Percentiles rank a stretch among this genome's conserved stretches.
Conservation (phyloP, 1,140 invertebrate genomes). For the Magallana ariakensis region DNA sequence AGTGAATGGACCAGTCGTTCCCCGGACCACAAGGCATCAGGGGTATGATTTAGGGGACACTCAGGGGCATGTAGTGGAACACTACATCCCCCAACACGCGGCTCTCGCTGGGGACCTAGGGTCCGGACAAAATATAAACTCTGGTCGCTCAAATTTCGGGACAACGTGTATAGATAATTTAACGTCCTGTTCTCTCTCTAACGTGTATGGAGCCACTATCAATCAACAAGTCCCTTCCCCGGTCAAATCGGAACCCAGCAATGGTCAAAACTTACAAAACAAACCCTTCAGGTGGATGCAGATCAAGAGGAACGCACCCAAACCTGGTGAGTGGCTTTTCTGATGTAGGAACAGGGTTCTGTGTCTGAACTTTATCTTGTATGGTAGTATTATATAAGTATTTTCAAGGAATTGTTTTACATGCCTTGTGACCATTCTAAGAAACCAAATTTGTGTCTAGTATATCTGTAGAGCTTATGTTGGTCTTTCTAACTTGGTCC, state of each 20-base stretch:
- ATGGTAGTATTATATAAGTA: no score
- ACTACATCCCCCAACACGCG: conserved; percentile 55
- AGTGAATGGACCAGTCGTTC: conserved; percentile 62
- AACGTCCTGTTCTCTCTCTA: conserved; percentile 65
- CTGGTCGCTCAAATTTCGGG: conserved; percentile 62
- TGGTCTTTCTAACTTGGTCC: not conserved
- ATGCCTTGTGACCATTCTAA: no score
- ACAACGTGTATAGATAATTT: conserved; percentile 62
- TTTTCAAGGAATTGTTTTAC: no score
- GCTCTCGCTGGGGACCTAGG: conserved; percentile 56
- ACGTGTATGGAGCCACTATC: conserved; percentile 61
- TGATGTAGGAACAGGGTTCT: not conserved
- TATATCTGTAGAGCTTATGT: not conserved
- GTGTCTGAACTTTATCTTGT: no score
- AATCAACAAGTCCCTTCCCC: conserved; percentile 65
- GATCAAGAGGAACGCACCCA: conserved; percentile 73
- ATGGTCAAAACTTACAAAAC: conserved; percentile 64
- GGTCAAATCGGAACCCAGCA: conserved; percentile 68
- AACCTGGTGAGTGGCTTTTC: conserved; percentile 68
- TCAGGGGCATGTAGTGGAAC: conserved; percentile 64
- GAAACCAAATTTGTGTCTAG: no score
- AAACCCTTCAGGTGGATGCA: conserved; percentile 77
- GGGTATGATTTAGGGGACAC: conserved; percentile 63
- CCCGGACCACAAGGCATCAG: conserved; percentile 58
- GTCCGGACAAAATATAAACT: conserved; percentile 57